phyloP scores from a whole-genome alignment of 2,797 vertebrate genomes.

The Pyrocephalus nanus region DNA sequence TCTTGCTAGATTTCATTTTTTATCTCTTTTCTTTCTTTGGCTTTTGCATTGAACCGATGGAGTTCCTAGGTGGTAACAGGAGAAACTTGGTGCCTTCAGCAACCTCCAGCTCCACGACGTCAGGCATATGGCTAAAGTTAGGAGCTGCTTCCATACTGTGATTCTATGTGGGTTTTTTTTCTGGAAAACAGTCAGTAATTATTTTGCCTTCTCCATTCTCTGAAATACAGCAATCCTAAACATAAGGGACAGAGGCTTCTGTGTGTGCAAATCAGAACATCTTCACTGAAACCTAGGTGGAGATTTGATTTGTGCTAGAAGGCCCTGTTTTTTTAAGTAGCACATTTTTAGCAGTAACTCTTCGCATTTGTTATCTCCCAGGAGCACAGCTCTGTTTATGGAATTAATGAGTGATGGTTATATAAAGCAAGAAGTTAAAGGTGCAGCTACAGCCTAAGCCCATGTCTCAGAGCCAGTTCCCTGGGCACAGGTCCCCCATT shows the following conservation, averaged over 20 bases:
- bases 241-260: neutral
- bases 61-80: neutral
- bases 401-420: neutral
- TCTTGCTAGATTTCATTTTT: neutral
- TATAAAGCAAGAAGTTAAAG: neutral
- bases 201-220: neutral
- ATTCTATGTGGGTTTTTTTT: neutral
- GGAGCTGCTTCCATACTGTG: neutral
- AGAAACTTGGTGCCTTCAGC: neutral
- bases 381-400: neutral
- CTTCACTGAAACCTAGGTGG: neutral
- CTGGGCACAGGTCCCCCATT: neutral
- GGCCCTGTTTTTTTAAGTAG: neutral
- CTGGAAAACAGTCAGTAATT: neutral
- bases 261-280: neutral
- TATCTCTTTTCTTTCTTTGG: neutral
- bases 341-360: neutral
- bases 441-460: neutral
- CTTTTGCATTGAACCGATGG: neutral
- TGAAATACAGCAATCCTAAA: neutral
- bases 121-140: neutral
- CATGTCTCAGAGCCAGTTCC: neutral
- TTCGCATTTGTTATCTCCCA: neutral
- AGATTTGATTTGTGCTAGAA: neutral
- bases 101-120: neutral